phyloP scores from a whole-genome alignment of 2,888 invertebrate species.

The Allophyes oxyacanthae region DNA sequence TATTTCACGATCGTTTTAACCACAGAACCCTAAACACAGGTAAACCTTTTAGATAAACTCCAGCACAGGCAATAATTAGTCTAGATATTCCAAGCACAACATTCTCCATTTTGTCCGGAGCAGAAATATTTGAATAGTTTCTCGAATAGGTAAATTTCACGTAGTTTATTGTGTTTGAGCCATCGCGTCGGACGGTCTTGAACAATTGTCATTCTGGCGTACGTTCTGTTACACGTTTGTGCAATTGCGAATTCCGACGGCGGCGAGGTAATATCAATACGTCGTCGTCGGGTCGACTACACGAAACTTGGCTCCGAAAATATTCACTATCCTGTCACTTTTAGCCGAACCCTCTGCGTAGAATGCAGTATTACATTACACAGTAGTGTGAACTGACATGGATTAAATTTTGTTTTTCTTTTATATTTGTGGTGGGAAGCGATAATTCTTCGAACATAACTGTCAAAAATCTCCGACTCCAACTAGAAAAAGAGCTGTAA shows the following conservation, averaged over 20 bases:
- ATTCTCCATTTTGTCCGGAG: constrained; percentile 36
- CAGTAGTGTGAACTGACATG: constrained; percentile 13
- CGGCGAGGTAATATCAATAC: constrained; percentile 68
- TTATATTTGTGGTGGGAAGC: background rate
- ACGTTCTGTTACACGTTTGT: constrained; percentile 55
- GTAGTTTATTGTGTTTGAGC: constrained; percentile 64
- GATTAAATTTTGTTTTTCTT: constrained; percentile 14
- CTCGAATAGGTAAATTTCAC: constrained; percentile 58
- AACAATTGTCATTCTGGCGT: constrained; percentile 65
- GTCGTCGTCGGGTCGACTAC: constrained; percentile 53
- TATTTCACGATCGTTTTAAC: too few species aligned
- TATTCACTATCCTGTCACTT: constrained; percentile 51
- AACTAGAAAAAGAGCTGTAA: too few species aligned
- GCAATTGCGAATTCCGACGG: constrained; percentile 68
- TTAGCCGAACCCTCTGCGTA: constrained; percentile 25
- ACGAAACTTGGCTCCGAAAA: constrained; percentile 51
- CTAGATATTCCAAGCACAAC: constrained; percentile 38
- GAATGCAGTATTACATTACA: constrained; percentile 41
- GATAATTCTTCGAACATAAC: too few species aligned
- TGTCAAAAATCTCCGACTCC: too few species aligned
- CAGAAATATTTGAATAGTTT: constrained; percentile 53
- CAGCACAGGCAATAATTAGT: constrained; percentile 40
- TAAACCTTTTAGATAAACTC: too few species aligned
- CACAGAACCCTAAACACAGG: too few species aligned
- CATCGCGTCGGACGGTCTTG: constrained; percentile 57